Evolutionary conservation across 2,797 vertebrate genomes (phyloP).

Genomic region (Bovichtus diacanthus): DNA sequence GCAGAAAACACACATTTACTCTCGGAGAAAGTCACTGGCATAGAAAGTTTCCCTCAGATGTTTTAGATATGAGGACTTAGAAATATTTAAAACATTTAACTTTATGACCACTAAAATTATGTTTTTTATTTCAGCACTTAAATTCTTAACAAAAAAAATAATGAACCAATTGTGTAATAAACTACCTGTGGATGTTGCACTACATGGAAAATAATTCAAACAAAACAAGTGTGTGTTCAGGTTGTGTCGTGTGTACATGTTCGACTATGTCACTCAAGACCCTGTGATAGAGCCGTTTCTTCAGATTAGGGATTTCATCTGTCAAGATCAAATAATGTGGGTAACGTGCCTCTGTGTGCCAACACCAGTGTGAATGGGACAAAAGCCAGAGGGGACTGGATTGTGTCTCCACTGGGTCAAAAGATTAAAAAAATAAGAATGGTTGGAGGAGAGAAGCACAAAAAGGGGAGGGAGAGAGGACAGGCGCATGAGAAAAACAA

Average conservation of each 20-base stretch:
- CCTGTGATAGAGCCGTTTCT: conserved; percentile 8
- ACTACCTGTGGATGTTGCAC: neutral
- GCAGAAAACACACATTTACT: neutral
- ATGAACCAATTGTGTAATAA: no score
- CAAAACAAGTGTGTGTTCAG: neutral
- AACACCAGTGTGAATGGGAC: neutral
- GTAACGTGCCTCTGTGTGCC: conserved; percentile 3
- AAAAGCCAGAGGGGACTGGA: conserved; percentile 3
- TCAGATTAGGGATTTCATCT: conserved; percentile 16
- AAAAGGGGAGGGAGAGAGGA: neutral
- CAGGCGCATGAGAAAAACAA: neutral
- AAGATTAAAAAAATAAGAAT: conserved; percentile 8
- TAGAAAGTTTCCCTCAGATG: neutral
- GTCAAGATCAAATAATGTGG: conserved; percentile 11
- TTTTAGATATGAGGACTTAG: neutral
- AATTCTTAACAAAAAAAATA: no score
- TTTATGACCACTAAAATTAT: no score
- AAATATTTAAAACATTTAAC: neutral
- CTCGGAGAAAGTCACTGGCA: neutral
- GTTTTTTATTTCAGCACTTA: neutral
- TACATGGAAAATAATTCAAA: neutral
- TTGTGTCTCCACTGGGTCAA: conserved; percentile 2
- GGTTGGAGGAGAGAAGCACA: neutral
- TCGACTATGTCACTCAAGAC: neutral
- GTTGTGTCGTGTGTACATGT: neutral